Evolutionary conservation across 1,140 invertebrate genomes (phyloP).

Genomic region (Delia radicum): DNA sequence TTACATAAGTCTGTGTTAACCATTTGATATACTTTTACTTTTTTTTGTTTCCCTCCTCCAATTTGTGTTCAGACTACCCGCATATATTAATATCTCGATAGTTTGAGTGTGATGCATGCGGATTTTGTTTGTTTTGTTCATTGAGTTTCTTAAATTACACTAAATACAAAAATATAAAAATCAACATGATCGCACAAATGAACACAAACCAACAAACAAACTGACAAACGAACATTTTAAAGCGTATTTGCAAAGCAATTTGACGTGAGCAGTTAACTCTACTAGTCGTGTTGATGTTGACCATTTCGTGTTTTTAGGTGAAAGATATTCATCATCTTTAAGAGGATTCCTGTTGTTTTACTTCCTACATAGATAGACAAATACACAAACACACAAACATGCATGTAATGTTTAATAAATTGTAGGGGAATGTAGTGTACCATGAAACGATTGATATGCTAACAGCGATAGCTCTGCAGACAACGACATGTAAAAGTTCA

Average conservation of each 20-base stretch:
- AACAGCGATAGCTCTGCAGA: no score
- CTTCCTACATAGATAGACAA: no score
- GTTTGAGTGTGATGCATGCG: not conserved
- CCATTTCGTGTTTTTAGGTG: not conserved
- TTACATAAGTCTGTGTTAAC: not conserved
- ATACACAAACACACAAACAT: no score
- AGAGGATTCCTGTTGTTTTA: not conserved
- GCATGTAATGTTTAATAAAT: no score
- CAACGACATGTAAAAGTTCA: no score
- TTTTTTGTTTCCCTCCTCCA: not conserved
- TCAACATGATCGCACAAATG: no score
- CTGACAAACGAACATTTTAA: not conserved
- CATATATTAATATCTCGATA: not conserved
- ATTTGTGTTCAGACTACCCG: not conserved
- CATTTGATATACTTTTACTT: not conserved
- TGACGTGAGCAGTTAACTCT: not conserved
- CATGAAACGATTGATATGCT: no score
- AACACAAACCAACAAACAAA: no score
- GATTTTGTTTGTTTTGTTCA: not conserved
- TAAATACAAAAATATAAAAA: not conserved
- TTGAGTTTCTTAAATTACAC: not conserved
- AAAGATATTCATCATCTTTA: not conserved
- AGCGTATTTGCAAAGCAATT: not conserved
- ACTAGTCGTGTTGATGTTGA: no score
- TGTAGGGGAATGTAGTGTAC: no score